Percentiles rank a stretch among this genome's conserved stretches.
Evolutionary conservation across 2,797 vertebrate species (phyloP).

Genomic region (Tangara arthus): DNA sequence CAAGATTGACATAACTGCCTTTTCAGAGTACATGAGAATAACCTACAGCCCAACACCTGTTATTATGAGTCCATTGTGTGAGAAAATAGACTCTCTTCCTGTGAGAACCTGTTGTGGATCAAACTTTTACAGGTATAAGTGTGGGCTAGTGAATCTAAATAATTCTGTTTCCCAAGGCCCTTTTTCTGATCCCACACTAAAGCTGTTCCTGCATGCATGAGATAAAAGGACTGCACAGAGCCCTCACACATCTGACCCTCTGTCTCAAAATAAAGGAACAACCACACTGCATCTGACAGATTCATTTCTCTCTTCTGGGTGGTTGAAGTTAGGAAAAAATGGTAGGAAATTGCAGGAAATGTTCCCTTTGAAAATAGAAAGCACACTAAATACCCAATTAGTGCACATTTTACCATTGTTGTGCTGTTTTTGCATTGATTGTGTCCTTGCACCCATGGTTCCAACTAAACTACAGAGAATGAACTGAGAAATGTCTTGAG

Average conservation of each 20-base stretch:
- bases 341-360: background rate
- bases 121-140: background rate
- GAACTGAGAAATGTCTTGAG: background rate
- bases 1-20: background rate
- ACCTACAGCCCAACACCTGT: background rate
- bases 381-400: background rate
- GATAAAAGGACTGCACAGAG: background rate
- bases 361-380: background rate
- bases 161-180: background rate
- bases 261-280: background rate
- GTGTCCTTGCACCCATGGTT: background rate
- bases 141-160: background rate
- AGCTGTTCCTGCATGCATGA: background rate
- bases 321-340: background rate
- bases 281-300: background rate
- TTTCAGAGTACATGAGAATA: background rate
- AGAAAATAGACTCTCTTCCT: background rate
- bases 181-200: background rate
- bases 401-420: background rate
- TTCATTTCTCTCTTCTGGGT: background rate
- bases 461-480: background rate
- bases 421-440: background rate
- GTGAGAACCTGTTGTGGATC: fast-evolving
- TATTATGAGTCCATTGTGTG: background rate
- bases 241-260: background rate